phyloP scores from a whole-genome alignment of 1,140 invertebrate genomes.

The Cherax destructor region DNA sequence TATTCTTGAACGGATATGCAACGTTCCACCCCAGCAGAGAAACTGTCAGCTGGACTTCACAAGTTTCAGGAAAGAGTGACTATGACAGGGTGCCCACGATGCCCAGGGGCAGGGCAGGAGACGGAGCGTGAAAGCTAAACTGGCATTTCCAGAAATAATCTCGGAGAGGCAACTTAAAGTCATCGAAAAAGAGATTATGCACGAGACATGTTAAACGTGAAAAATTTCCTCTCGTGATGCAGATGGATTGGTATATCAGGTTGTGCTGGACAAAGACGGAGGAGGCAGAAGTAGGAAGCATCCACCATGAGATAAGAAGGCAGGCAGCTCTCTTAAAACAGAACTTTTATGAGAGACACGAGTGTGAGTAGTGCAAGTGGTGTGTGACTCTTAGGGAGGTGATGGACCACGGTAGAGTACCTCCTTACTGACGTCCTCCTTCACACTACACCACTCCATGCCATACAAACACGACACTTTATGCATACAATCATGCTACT shows the following conservation, averaged over 20 bases:
- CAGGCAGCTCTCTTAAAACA: no score
- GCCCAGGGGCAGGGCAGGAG: not conserved
- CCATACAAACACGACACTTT: not conserved
- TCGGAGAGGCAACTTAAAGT: no score
- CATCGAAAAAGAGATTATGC: no score
- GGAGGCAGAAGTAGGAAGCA: no score
- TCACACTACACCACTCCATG: not conserved
- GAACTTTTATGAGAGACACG: not conserved
- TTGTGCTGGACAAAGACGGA: no score
- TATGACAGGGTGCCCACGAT: not conserved
- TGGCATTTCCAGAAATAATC: not conserved
- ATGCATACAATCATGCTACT: no score
- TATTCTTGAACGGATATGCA: not conserved
- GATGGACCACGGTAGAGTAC: not conserved
- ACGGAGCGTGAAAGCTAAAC: not conserved
- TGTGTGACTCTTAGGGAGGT: not conserved
- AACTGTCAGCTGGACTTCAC: not conserved
- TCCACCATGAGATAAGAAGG: no score
- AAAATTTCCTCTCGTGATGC: no score
- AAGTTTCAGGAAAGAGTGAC: not conserved
- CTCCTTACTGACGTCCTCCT: not conserved
- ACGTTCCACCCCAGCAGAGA: not conserved
- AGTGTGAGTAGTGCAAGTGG: not conserved
- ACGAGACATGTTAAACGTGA: no score
- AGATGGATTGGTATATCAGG: no score